These are phyloP conservation scores for Tiphia femorata DNA, from an alignment of 2,888 invertebrate species.

Conservation along the genomic window DNA sequence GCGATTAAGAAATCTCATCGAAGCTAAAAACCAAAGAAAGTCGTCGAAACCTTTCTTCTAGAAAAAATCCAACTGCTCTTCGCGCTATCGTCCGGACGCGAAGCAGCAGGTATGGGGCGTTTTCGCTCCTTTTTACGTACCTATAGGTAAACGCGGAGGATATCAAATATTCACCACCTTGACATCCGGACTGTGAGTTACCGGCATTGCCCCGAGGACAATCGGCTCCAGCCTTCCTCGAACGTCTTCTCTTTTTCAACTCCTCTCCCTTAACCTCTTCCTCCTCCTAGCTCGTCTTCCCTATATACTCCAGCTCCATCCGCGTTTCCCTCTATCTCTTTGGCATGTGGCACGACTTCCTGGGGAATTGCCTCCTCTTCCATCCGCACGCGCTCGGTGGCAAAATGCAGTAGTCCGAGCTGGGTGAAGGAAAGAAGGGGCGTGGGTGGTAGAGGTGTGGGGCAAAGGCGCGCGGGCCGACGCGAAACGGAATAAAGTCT, in stretches of 20 bases:
- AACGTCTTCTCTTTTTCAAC: no score
- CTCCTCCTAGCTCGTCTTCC: not conserved
- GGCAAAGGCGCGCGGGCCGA: no score
- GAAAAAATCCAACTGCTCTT: no score
- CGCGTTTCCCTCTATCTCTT: not conserved
- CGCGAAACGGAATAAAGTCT: conserved; percentile 53
- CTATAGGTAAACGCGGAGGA: conserved; percentile 4
- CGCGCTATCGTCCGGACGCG: no score
- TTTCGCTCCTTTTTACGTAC: not conserved
- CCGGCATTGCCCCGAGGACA: conserved; percentile 25
- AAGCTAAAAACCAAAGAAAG: no score
- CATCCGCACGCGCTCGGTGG: conserved; percentile 9
- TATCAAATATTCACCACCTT: conserved; percentile 31
- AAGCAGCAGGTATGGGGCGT: no score
- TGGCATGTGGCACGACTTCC: conserved; percentile 19
- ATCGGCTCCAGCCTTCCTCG: conserved; percentile 16
- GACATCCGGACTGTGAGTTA: conserved; percentile 24
- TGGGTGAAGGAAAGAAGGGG: no score
- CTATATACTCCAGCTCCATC: not conserved
- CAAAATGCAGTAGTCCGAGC: conserved; percentile 19
- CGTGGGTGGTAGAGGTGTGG: no score
- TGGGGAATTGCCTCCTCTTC: conserved; percentile 30
- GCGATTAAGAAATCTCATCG: no score
- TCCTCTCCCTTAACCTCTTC: not conserved
- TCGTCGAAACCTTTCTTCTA: no score